Evolutionary conservation across 2,797 vertebrate species (phyloP).

Genomic region (Micrastur ruficollis): DNA sequence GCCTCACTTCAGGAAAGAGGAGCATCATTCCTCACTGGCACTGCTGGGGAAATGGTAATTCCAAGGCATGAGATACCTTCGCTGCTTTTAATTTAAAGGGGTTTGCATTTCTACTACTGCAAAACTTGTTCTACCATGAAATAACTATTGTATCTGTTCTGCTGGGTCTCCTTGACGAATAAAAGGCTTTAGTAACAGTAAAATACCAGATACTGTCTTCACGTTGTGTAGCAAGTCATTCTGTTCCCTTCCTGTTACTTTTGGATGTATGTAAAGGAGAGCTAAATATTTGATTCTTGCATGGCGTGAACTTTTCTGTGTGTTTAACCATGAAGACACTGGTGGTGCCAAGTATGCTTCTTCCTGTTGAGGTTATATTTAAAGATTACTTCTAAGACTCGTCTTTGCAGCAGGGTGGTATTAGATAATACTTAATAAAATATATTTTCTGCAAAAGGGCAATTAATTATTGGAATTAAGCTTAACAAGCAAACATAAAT

Average conservation of each 20-base stretch:
- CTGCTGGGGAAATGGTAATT: neutral
- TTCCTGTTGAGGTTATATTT: neutral
- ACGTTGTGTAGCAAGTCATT: neutral
- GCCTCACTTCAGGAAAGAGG: neutral
- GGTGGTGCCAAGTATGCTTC: neutral
- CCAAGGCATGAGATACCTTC: neutral
- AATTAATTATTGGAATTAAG: neutral
- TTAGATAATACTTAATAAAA: neutral
- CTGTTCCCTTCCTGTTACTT: neutral
- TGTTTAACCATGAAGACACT: neutral
- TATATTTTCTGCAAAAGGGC: neutral
- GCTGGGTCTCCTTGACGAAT: neutral
- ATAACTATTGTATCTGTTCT: neutral
- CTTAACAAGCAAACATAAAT: neutral
- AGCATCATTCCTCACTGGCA: neutral
- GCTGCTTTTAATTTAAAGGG: neutral
- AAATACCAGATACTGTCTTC: neutral
- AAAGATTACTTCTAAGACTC: neutral
- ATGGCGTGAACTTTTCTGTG: neutral
- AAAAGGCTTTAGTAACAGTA: neutral
- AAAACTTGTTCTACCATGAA: neutral
- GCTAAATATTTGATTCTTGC: neutral
- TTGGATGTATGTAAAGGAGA: neutral
- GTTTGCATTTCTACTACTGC: neutral
- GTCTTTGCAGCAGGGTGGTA: neutral